These are phyloP conservation scores for Parnassius smintheus DNA, from an alignment of 2,888 invertebrate genomes.

Conservation along the genomic window DNA sequence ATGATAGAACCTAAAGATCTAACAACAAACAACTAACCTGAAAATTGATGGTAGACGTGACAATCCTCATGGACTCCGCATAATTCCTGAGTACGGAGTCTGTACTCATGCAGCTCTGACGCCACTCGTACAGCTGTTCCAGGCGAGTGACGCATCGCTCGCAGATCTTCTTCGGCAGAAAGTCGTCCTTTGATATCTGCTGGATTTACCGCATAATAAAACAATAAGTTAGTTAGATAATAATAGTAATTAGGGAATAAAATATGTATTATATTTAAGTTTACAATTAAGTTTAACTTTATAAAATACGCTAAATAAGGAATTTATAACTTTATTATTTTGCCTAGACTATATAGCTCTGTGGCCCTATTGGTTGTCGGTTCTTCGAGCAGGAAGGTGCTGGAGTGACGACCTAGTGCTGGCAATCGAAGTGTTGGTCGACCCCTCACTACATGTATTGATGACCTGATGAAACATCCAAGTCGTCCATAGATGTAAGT, in stretches of 20 bases:
- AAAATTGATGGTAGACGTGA: constrained; percentile 84
- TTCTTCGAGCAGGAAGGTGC: too few relatives aligned
- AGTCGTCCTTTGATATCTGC: constrained; percentile 87
- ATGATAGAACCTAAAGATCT: background rate
- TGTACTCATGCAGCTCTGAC: constrained; percentile 83
- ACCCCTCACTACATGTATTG: too few relatives aligned
- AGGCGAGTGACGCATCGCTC: constrained; percentile 84
- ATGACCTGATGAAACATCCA: too few relatives aligned
- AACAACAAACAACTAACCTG: constrained; percentile 78
- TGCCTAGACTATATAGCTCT: too few relatives aligned
- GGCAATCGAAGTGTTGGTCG: too few relatives aligned
- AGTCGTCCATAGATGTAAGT: too few relatives aligned
- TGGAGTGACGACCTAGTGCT: too few relatives aligned
- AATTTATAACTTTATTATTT: too few relatives aligned
- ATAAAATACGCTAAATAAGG: too few relatives aligned
- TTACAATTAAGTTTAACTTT: too few relatives aligned
- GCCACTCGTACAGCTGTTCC: constrained; percentile 86
- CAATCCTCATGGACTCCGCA: constrained; percentile 84
- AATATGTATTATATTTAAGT: too few relatives aligned
- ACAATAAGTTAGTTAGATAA: constrained; percentile 13
- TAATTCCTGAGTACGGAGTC: constrained; percentile 85
- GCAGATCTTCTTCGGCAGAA: constrained; percentile 86
- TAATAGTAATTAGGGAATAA: background rate
- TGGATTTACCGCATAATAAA: constrained; percentile 39
- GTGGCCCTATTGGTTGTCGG: too few relatives aligned